phyloP scores from a whole-genome alignment of 2,888 invertebrate genomes.

The Scrobipalpa atriplicella region DNA sequence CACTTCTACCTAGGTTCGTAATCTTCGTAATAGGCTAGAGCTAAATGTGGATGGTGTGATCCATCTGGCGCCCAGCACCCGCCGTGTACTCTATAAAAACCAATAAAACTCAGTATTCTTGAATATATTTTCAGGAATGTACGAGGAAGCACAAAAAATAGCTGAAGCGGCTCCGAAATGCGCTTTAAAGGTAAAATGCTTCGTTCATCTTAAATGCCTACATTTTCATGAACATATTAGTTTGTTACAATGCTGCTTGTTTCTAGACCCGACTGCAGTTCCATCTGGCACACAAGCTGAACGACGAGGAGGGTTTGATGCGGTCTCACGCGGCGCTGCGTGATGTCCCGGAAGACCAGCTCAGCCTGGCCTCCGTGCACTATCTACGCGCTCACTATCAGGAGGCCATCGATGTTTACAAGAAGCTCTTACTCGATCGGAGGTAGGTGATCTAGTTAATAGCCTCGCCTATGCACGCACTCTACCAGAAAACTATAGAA shows the following conservation, averaged over 20 bases:
- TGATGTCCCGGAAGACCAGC: conserved; percentile 96
- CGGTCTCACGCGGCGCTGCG: conserved; percentile 92
- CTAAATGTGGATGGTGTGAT: not conserved
- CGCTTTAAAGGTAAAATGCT: conserved; percentile 74
- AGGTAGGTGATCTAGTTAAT: conserved; percentile 82
- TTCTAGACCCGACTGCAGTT: conserved; percentile 91
- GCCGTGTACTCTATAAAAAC: not conserved
- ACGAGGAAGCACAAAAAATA: conserved; percentile 85
- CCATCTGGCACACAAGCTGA: conserved; percentile 96
- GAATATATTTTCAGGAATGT: conserved; percentile 77
- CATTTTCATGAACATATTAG: not conserved
- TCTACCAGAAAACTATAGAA: not conserved
- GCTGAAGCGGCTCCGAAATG: conserved; percentile 86
- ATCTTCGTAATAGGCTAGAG: not conserved
- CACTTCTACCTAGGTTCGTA: conserved; percentile 93
- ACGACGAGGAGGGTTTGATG: conserved; percentile 93
- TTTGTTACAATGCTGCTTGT: not conserved
- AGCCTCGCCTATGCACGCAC: not conserved
- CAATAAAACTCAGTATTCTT: not conserved
- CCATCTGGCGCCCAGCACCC: not conserved
- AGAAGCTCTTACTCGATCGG: conserved; percentile 94
- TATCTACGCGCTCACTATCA: conserved; percentile 98
- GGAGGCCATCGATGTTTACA: conserved; percentile 99
- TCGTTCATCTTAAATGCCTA: not conserved
- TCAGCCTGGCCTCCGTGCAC: conserved; percentile 97